Percentiles rank a stretch among this genome's conserved stretches.
phyloP scores from a whole-genome alignment of 2,797 vertebrate species.

The Pyrocephalus nanus region DNA sequence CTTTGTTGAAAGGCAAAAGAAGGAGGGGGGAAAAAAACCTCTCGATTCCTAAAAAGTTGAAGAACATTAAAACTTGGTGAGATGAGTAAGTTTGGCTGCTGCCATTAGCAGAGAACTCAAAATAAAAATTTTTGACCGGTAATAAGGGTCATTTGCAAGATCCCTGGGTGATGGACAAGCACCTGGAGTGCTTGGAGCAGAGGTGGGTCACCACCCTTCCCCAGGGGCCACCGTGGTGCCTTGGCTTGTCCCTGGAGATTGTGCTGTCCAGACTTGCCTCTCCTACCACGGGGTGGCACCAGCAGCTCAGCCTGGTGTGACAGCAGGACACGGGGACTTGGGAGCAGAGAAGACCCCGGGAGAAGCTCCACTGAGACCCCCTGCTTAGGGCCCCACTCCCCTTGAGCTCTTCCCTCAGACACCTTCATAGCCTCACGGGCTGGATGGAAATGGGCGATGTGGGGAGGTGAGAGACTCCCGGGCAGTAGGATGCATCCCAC shows the following conservation, averaged over 20 bases:
- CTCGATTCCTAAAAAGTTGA: neutral
- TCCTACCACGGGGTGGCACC: slow-evolving; percentile 31
- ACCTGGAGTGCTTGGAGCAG: rapidly evolving
- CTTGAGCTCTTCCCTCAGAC: neutral
- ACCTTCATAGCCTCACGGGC: neutral
- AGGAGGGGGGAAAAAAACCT: rapidly evolving
- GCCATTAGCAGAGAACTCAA: neutral
- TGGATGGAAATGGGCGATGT: neutral
- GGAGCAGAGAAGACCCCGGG: neutral
- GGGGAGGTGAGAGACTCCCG: neutral
- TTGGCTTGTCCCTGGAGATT: neutral
- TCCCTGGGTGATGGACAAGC: neutral
- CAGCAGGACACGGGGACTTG: rapidly evolving
- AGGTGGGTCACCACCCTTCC: neutral
- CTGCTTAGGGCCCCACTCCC: neutral
- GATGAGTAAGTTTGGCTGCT: neutral
- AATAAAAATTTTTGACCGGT: neutral
- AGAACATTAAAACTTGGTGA: neutral
- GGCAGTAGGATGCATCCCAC: neutral
- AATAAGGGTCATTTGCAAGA: neutral
- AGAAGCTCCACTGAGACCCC: neutral
- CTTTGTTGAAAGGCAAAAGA: neutral
- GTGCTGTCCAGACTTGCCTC: neutral
- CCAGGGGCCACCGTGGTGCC: neutral
- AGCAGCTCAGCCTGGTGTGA: neutral